Evolutionary conservation across 1,140 invertebrate genomes (phyloP).

Genomic region (Heliconius eleuchia): DNA sequence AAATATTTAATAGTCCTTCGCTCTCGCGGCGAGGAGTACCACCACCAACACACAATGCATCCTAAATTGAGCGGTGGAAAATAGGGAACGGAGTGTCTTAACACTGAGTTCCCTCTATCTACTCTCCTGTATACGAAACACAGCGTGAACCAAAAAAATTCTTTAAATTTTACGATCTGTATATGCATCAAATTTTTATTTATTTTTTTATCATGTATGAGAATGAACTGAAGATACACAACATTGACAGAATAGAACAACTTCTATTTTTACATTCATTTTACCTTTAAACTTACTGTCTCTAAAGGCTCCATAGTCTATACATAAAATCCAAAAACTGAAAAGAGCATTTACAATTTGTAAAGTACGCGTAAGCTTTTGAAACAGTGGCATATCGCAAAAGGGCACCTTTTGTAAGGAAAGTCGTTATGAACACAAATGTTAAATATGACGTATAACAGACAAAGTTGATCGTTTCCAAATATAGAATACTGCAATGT

Average conservation of each 20-base stretch:
- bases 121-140: too few species aligned
- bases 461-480: constrained; percentile 49
- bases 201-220: background rate
- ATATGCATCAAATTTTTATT: background rate
- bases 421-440: constrained; percentile 45
- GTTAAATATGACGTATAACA: constrained; percentile 49
- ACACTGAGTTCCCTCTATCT: too few species aligned
- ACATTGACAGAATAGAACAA: background rate
- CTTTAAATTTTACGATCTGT: background rate
- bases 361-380: constrained; percentile 11
- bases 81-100: too few species aligned
- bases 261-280: background rate
- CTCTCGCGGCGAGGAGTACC: too few species aligned
- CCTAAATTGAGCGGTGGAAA: too few species aligned
- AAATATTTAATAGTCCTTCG: too few species aligned
- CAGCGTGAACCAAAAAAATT: background rate
- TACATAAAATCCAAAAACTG: background rate
- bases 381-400: constrained; percentile 8
- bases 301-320: background rate
- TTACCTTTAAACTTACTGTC: constrained; percentile 8
- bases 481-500: constrained; percentile 41
- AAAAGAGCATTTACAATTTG: constrained; percentile 9
- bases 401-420: constrained; percentile 24
- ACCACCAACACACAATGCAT: too few species aligned
- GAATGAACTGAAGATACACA: background rate